phyloP scores from a whole-genome alignment of 2,888 invertebrate genomes.

The Sesia apiformis region DNA sequence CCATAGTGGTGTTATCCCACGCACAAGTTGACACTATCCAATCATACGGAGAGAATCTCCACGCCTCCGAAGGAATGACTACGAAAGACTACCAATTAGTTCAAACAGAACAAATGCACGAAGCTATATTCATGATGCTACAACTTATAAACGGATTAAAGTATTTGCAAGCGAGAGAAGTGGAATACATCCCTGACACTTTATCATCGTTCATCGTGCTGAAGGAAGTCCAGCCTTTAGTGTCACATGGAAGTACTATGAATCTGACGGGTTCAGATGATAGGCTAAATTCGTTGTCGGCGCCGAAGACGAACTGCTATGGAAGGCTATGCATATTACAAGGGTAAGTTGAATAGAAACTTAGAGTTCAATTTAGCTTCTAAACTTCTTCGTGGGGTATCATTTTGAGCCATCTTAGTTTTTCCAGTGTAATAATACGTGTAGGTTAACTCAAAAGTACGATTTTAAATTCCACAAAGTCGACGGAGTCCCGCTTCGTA shows the following conservation, averaged over 20 bases:
- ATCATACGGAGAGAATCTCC: conserved; percentile 78
- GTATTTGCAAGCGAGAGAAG: conserved; percentile 86
- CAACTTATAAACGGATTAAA: conserved; percentile 88
- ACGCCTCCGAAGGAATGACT: conserved; percentile 63
- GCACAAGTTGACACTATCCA: conserved; percentile 84
- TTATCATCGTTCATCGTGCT: conserved; percentile 83
- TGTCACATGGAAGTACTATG: conserved; percentile 33
- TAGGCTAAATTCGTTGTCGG: conserved; percentile 55
- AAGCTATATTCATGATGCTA: conserved; percentile 84
- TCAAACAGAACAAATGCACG: conserved; percentile 72
- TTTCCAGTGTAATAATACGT: no score
- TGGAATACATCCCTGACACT: conserved; percentile 83
- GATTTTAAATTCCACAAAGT: no score
- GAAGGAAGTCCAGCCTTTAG: conserved; percentile 62
- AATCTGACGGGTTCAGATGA: conserved; percentile 51
- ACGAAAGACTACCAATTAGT: conserved; percentile 55
- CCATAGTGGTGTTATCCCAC: conserved; percentile 83
- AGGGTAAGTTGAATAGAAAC: conserved; percentile 70
- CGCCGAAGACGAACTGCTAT: conserved; percentile 64
- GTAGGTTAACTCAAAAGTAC: no score
- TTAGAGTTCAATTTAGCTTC: neutral
- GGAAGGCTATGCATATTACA: conserved; percentile 83
- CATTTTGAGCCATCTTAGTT: no score
- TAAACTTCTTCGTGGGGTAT: no score
- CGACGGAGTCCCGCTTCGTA: no score